Evolutionary conservation across 2,888 invertebrate genomes (phyloP).

Genomic region (Helicoverpa assulta): DNA sequence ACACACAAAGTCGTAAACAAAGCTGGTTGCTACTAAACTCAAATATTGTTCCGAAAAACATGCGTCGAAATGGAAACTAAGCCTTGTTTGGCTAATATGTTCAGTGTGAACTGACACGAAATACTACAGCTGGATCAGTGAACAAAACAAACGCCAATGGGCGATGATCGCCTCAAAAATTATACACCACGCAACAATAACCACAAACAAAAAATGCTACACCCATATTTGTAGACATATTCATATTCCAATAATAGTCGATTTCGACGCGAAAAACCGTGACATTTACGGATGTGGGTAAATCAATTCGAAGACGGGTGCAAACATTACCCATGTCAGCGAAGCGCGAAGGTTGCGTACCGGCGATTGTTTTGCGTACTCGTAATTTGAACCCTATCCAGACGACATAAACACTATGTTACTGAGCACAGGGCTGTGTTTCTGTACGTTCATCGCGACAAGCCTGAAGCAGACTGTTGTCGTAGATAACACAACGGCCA

Average conservation of each 20-base stretch:
- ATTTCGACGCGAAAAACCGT: constrained; percentile 76
- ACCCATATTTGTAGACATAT: constrained; percentile 62
- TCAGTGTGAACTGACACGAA: constrained; percentile 8
- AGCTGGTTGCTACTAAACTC: background rate
- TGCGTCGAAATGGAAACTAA: constrained; percentile 5
- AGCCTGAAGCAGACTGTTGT: constrained; percentile 74
- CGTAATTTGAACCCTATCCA: constrained; percentile 82
- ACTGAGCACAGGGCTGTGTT: constrained; percentile 69
- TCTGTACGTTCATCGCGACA: constrained; percentile 71
- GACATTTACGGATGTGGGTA: constrained; percentile 87
- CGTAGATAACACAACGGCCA: constrained; percentile 82
- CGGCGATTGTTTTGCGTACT: constrained; percentile 79
- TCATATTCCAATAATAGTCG: constrained; percentile 73
- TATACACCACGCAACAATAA: constrained; percentile 40
- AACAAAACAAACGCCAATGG: constrained; percentile 23
- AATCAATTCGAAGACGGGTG: constrained; percentile 82
- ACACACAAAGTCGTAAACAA: background rate
- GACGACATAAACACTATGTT: constrained; percentile 78
- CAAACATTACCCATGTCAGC: constrained; percentile 85
- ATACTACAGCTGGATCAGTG: constrained; percentile 27
- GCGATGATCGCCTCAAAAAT: constrained; percentile 30
- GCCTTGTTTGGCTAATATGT: background rate
- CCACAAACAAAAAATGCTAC: constrained; percentile 37
- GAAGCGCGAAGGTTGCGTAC: constrained; percentile 67
- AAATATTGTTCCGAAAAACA: background rate